These are phyloP conservation scores for Zaprionus gabonicus DNA, from an alignment of 1,140 invertebrate genomes.

Conservation along the genomic window DNA sequence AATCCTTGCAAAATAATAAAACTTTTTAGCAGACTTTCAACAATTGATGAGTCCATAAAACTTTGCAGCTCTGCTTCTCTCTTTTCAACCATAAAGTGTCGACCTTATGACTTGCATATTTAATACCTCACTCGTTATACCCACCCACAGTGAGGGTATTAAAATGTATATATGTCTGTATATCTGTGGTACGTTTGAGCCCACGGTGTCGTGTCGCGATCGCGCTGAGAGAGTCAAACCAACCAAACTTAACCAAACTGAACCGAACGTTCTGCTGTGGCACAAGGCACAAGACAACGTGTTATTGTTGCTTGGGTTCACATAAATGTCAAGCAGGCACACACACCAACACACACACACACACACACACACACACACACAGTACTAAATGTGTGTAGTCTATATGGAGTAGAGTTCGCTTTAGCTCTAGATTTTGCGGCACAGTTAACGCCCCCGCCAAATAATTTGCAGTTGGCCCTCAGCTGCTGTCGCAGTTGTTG, in stretches of 20 bases:
- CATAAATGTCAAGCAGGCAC: constrained; percentile 80
- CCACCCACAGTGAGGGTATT: constrained; percentile 23
- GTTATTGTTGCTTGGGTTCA: constrained; percentile 77
- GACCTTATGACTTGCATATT: not conserved
- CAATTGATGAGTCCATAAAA: not conserved
- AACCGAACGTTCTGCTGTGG: constrained; percentile 48
- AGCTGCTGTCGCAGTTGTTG: constrained; percentile 10
- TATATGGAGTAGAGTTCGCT: constrained; percentile 51
- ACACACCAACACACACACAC: constrained; percentile 38
- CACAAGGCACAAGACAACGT: constrained; percentile 60
- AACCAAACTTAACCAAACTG: not conserved
- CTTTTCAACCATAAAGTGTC: not conserved
- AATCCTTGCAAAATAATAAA: not conserved
- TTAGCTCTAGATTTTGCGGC: constrained; percentile 74
- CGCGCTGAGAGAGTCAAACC: constrained; percentile 33
- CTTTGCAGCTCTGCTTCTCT: not conserved
- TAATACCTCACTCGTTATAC: not conserved
- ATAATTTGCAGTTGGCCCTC: constrained; percentile 27
- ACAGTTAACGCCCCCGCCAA: constrained; percentile 66
- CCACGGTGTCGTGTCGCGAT: constrained; percentile 63
- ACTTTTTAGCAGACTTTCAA: no score
- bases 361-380: constrained; percentile 20
- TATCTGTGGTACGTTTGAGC: constrained; percentile 46
- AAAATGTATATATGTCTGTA: constrained; percentile 25
- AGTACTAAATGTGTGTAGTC: not conserved